Evolutionary conservation across 2,888 invertebrate genomes (phyloP).

Genomic region (Tetropium fuscum): DNA sequence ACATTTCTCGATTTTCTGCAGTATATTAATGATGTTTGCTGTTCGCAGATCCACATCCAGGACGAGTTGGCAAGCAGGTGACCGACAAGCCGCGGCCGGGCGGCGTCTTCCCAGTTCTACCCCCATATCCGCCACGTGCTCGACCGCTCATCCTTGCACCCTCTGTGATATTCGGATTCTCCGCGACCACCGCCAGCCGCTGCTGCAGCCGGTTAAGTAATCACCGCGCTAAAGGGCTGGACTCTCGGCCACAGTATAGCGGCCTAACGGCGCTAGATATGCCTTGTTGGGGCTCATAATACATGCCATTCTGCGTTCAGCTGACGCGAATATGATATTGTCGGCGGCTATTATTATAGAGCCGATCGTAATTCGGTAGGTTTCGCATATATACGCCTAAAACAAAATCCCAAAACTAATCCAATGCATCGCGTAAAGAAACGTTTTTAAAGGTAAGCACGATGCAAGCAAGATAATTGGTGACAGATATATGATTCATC

Average conservation of each 20-base stretch:
- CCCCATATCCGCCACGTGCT: slow-evolving; percentile 50
- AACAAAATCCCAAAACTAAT: no score
- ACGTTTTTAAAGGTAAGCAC: no score
- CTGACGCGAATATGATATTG: background rate
- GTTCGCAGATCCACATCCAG: slow-evolving; percentile 60
- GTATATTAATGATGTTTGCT: background rate
- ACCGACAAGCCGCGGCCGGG: slow-evolving; percentile 54
- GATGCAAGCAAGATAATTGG: no score
- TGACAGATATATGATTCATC: no score
- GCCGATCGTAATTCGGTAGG: no score
- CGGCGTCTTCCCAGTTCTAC: slow-evolving; percentile 42
- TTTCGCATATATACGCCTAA: no score
- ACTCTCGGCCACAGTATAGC: background rate
- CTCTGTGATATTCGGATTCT: slow-evolving; percentile 55
- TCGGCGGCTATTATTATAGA: background rate
- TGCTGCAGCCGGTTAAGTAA: background rate
- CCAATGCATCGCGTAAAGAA: no score
- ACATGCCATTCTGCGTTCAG: slow-evolving; percentile 9
- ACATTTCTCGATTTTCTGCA: background rate
- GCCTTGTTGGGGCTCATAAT: slow-evolving; percentile 19
- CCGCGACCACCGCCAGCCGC: background rate
- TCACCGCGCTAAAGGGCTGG: slow-evolving; percentile 4
- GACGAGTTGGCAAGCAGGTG: slow-evolving; percentile 59
- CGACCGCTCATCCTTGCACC: slow-evolving; percentile 56
- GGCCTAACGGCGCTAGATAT: slow-evolving; percentile 16